These are phyloP conservation scores for Drosophila setifemur DNA, from an alignment of 1,140 invertebrate species.

Conservation along the genomic window DNA sequence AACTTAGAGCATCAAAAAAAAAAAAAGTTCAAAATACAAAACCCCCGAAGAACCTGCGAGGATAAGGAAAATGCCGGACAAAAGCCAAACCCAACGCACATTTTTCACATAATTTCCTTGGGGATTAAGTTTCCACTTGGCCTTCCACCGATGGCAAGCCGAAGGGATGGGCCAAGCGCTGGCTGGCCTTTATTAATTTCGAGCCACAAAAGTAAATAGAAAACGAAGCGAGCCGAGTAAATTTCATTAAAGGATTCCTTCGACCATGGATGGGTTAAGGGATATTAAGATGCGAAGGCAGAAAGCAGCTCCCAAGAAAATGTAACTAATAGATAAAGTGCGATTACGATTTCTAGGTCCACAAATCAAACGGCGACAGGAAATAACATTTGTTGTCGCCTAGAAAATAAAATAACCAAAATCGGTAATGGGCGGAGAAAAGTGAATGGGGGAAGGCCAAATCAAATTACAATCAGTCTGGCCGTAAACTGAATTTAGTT, in stretches of 20 bases:
- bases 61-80: conserved; percentile 29
- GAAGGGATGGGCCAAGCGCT: background rate
- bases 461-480: conserved; percentile 78
- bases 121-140: conserved; percentile 79
- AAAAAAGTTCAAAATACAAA: conserved; percentile 29
- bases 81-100: conserved; percentile 63
- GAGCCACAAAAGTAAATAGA: conserved; percentile 74
- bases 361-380: conserved; percentile 64
- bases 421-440: conserved; percentile 41
- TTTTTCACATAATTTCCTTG: conserved; percentile 79
- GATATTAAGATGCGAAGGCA: conserved; percentile 20
- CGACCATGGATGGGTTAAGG: background rate
- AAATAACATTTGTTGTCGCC: conserved; percentile 76
- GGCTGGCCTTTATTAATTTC: conserved; percentile 70
- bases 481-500: conserved; percentile 60
- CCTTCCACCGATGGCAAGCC: conserved; percentile 13
- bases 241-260: conserved; percentile 72
- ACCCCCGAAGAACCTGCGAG: background rate
- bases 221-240: conserved; percentile 61
- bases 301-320: conserved; percentile 19
- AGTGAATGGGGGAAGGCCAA: conserved; percentile 22
- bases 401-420: conserved; percentile 73
- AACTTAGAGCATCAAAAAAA: conserved; percentile 44
- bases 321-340: conserved; percentile 73
- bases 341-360: conserved; percentile 70